Evolutionary conservation across 2,888 invertebrate species (phyloP).

Genomic region (Napeogenes inachia): DNA sequence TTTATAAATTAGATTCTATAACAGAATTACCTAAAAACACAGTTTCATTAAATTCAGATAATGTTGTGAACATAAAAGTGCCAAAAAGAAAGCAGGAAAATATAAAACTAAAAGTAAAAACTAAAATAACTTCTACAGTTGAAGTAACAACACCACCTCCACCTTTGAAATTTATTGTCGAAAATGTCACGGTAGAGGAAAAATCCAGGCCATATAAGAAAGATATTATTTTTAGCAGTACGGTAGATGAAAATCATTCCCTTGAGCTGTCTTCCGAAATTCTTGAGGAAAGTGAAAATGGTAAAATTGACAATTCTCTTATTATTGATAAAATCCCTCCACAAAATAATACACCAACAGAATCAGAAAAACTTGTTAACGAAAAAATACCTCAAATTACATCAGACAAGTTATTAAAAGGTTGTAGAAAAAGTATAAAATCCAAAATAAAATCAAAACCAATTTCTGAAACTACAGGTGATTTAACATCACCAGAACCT

Average conservation of each 20-base stretch:
- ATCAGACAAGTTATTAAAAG: conserved; percentile 19
- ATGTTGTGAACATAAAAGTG: conserved; percentile 64
- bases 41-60: conserved; percentile 47
- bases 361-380: not conserved
- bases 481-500: conserved; percentile 55
- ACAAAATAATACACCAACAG: not conserved
- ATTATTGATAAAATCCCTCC: too few species aligned
- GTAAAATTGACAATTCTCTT: conserved; percentile 13
- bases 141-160: conserved; percentile 68
- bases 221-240: conserved; percentile 58
- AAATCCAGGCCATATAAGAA: conserved; percentile 53
- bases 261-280: conserved; percentile 23
- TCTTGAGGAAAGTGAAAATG: conserved; percentile 26
- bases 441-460: conserved; percentile 43
- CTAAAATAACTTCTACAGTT: conserved; percentile 75
- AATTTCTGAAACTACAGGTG: conserved; percentile 32
- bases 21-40: conserved; percentile 62
- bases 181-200: conserved; percentile 79
- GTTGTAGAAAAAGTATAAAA: conserved; percentile 37
- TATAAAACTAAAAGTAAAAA: conserved; percentile 60
- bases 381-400: not conserved
- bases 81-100: conserved; percentile 37
- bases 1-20: conserved; percentile 67
- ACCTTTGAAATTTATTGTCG: conserved; percentile 74
- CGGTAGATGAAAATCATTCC: conserved; percentile 41